phyloP scores from a whole-genome alignment of 2,888 invertebrate genomes.

The Parochlus steinenii region DNA sequence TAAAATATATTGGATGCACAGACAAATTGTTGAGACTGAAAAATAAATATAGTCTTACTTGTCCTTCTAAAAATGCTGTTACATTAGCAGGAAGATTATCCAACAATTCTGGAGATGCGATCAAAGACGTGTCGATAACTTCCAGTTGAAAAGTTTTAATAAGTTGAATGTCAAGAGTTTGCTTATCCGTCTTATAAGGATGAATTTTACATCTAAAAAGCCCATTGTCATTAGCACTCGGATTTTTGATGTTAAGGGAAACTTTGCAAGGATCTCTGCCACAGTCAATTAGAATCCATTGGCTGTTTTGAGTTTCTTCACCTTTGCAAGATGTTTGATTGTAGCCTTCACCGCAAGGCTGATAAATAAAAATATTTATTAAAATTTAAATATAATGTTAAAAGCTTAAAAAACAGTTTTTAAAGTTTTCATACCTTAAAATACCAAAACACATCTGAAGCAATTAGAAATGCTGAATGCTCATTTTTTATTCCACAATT shows the following conservation, averaged over 20 bases:
- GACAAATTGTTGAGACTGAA: too few species aligned
- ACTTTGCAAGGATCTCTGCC: constrained; percentile 1
- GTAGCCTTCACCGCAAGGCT: too few species aligned
- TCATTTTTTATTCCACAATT: constrained; percentile 24
- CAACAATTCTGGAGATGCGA: too few species aligned
- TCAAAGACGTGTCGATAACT: constrained; percentile 22
- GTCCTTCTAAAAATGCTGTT: too few species aligned
- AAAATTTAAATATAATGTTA: background rate
- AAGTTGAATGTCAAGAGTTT: constrained; percentile 23
- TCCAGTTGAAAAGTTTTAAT: constrained; percentile 27
- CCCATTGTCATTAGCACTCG: constrained; percentile 16
- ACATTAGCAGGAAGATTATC: too few species aligned
- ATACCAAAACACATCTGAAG: constrained; percentile 20
- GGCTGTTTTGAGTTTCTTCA: background rate
- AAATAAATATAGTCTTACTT: too few species aligned
- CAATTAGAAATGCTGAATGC: constrained; percentile 15
- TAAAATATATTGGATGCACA: too few species aligned
- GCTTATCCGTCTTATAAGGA: constrained; percentile 21
- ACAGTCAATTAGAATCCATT: constrained; percentile 5
- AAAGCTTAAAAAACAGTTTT: background rate
- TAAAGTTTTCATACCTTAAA: constrained; percentile 21
- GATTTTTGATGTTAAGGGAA: background rate
- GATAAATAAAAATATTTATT: background rate
- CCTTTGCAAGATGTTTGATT: background rate
- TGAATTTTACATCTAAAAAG: constrained; percentile 27